Conservation (phyloP, 2,797 vertebrate genomes). For the Yasuhikotakia modesta region DNA sequence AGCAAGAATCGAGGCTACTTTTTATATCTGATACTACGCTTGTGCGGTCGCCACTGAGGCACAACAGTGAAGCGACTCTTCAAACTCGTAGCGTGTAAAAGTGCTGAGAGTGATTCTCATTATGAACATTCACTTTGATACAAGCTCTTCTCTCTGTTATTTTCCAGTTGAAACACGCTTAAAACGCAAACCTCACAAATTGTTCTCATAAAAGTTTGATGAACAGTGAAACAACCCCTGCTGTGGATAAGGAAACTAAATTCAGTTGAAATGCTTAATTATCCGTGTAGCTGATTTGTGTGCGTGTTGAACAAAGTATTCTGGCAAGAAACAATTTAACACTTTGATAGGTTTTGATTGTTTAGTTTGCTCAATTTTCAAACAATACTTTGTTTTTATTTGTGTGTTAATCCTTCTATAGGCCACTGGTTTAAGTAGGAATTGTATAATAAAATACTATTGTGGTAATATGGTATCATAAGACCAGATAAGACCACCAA, state of each 20-base stretch:
- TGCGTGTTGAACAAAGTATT: background rate
- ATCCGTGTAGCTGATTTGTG: background rate
- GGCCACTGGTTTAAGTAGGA: background rate
- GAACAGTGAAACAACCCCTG: background rate
- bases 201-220: background rate
- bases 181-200: background rate
- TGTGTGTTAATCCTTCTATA: background rate
- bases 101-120: slow-evolving; percentile 24
- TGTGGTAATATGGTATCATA: background rate
- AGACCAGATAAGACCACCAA: too few relatives aligned
- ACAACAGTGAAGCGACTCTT: slow-evolving; percentile 66
- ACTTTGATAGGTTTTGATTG: slow-evolving; percentile 2
- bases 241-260: slow-evolving; percentile 5
- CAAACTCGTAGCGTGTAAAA: slow-evolving; percentile 15
- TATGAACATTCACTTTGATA: background rate
- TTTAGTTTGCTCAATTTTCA: background rate
- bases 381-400: background rate
- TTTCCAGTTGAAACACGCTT: background rate
- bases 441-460: background rate
- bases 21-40: slow-evolving; percentile 62
- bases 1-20: slow-evolving; percentile 26
- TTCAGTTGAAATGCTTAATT: background rate
- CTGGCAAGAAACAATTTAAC: slow-evolving; percentile 3
- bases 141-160: background rate
- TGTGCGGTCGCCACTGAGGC: slow-evolving; percentile 64